These are phyloP conservation scores for Stigmatopora argus DNA, from an alignment of 2,113 vertebrate genomes.

Conservation along the genomic window DNA sequence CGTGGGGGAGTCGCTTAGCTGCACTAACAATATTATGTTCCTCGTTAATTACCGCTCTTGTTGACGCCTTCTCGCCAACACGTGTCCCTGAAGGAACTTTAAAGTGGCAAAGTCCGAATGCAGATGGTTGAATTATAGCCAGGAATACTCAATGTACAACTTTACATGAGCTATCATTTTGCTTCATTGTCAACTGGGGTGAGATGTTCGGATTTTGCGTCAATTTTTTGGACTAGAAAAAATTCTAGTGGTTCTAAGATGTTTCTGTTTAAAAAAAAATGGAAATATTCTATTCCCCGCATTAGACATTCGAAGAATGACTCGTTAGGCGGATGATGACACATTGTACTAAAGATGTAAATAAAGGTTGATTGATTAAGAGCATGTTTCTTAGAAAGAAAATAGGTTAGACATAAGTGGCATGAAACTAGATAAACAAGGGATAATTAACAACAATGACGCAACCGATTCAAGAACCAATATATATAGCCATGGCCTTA, in stretches of 20 bases:
- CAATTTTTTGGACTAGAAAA: too few species aligned
- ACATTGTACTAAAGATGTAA: too few species aligned
- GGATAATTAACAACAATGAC: not conserved
- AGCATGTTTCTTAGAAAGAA: not conserved
- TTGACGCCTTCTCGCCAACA: constrained; percentile 33
- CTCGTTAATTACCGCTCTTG: constrained; percentile 44
- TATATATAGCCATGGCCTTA: not conserved
- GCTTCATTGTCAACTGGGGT: not conserved
- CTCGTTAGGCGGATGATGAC: too few species aligned
- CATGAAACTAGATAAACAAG: not conserved
- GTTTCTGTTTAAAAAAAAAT: too few species aligned
- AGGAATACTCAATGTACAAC: constrained; percentile 13
- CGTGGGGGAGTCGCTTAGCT: constrained; percentile 29
- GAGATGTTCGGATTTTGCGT: not conserved
- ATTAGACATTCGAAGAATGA: too few species aligned
- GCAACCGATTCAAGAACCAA: not conserved
- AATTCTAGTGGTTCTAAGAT: too few species aligned
- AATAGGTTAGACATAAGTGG: not conserved
- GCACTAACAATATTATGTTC: constrained; percentile 28
- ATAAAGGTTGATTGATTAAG: not conserved
- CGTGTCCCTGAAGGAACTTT: constrained; percentile 40
- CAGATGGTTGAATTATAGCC: constrained; percentile 42
- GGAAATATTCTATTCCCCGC: too few species aligned
- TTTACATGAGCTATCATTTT: constrained; percentile 3
- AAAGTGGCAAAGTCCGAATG: constrained; percentile 32